Percentiles rank a stretch among this genome's conserved stretches.
These are phyloP conservation scores for Agrotis segetum DNA, from an alignment of 2,888 invertebrate genomes.

Conservation along the genomic window DNA sequence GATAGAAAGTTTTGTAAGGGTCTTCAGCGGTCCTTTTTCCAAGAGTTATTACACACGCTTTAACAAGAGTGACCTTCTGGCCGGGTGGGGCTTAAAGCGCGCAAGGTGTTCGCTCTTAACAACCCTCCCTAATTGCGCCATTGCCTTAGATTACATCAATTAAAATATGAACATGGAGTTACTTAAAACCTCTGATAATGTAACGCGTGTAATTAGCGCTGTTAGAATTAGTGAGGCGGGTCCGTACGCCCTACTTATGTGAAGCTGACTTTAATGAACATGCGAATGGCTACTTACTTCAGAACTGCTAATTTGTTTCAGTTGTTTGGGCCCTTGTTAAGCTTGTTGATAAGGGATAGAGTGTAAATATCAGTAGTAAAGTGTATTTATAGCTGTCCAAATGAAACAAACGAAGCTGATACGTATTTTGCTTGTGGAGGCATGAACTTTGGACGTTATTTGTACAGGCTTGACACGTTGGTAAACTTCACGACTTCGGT, in stretches of 20 bases:
- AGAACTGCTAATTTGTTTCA: constrained; percentile 45
- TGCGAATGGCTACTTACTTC: constrained; percentile 22
- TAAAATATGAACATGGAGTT: constrained; percentile 63
- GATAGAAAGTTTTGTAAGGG: constrained; percentile 26
- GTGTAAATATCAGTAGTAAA: background rate
- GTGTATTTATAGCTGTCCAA: constrained; percentile 24
- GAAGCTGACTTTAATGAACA: constrained; percentile 42
- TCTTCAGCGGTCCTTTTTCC: constrained; percentile 19
- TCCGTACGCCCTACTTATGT: constrained; percentile 18
- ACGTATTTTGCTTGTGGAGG: constrained; percentile 5
- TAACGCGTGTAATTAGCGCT: constrained; percentile 53
- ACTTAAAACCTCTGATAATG: constrained; percentile 56
- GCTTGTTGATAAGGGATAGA: constrained; percentile 29
- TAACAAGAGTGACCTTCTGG: constrained; percentile 33
- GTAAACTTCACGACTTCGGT: background rate
- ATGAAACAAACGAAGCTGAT: background rate
- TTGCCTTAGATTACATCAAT: constrained; percentile 60
- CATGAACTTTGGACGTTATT: constrained; percentile 15
- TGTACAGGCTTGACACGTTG: background rate
- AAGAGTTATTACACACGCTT: constrained; percentile 44
- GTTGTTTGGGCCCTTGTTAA: constrained; percentile 22
- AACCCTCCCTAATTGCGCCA: constrained; percentile 53
- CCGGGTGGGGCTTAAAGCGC: constrained; percentile 9
- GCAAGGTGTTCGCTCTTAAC: constrained; percentile 42
- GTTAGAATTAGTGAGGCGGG: constrained; percentile 45